phyloP scores from a whole-genome alignment of 2,113 vertebrate genomes.

The Aplodontia rufa region DNA sequence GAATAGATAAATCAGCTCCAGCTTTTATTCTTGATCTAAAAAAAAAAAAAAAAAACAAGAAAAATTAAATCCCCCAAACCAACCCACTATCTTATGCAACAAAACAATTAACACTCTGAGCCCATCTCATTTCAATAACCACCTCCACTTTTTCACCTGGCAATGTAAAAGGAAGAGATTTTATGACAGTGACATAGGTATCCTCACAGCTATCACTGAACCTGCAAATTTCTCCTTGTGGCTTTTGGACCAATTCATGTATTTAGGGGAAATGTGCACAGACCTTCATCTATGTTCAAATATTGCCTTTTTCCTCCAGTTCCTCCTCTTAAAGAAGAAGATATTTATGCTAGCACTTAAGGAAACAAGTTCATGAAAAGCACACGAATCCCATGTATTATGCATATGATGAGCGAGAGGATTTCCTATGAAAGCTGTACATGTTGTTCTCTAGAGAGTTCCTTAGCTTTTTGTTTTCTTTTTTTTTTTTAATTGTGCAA shows the following conservation, averaged over 20 bases:
- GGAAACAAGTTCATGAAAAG: not conserved
- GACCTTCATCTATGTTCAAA: not conserved
- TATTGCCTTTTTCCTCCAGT: not conserved
- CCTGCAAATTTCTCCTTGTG: not conserved
- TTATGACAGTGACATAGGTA: not conserved
- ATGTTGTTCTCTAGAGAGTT: not conserved
- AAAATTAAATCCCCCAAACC: slow-evolving; percentile 21
- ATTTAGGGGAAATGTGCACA: not conserved
- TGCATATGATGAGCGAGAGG: not conserved
- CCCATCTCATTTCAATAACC: not conserved
- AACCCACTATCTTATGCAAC: not conserved
- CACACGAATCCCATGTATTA: not conserved
- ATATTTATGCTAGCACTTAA: not conserved
- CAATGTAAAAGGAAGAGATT: not conserved
- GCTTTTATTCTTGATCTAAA: slow-evolving; percentile 6
- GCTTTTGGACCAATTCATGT: not conserved
- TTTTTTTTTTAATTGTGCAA: not conserved
- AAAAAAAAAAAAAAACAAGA: not conserved
- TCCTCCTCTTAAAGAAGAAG: not conserved
- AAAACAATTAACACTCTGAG: not conserved
- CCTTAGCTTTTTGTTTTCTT: not conserved
- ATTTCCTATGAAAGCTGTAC: not conserved
- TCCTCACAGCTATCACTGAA: not conserved
- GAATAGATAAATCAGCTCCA: not conserved
- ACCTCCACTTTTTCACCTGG: not conserved